Evolutionary conservation across 2,113 vertebrate species (phyloP).

Genomic region (Antechinus flavipes): DNA sequence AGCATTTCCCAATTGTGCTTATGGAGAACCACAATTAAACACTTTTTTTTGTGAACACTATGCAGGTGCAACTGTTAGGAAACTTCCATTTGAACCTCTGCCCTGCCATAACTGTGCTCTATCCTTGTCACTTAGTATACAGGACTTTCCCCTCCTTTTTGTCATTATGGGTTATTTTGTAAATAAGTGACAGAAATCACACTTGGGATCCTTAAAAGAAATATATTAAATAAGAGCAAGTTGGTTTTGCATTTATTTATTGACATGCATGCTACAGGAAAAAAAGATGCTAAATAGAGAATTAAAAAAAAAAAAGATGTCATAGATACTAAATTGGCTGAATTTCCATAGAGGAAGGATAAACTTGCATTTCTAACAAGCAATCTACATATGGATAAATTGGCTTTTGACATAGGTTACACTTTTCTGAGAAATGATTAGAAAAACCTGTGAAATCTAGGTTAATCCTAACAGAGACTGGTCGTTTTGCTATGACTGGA

Average conservation of each 20-base stretch:
- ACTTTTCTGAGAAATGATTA: neutral
- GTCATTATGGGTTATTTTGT: conserved; percentile 23
- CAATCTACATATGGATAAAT: neutral
- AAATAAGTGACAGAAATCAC: conserved; percentile 34
- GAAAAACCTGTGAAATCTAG: conserved; percentile 24
- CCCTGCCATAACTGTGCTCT: neutral
- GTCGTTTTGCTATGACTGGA: neutral
- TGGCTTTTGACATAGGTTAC: neutral
- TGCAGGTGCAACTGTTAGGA: neutral
- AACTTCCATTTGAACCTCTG: neutral
- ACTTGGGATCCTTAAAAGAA: neutral
- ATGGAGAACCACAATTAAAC: neutral
- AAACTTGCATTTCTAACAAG: conserved; percentile 18
- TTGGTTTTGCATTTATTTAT: conserved; percentile 43
- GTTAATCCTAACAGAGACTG: conserved; percentile 16
- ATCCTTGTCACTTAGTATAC: neutral
- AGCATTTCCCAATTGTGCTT: neutral
- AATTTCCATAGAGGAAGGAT: conserved; percentile 47
- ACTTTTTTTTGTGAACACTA: neutral
- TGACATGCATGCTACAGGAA: conserved; percentile 39
- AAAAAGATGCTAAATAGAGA: conserved; percentile 2
- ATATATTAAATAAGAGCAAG: conserved; percentile 6
- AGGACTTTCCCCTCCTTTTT: neutral
- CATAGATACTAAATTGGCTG: conserved; percentile 1
- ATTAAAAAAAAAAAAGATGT: conserved; percentile 2